These are phyloP conservation scores for Drosophila prolongata DNA, from an alignment of 2,888 invertebrate species.

Conservation along the genomic window DNA sequence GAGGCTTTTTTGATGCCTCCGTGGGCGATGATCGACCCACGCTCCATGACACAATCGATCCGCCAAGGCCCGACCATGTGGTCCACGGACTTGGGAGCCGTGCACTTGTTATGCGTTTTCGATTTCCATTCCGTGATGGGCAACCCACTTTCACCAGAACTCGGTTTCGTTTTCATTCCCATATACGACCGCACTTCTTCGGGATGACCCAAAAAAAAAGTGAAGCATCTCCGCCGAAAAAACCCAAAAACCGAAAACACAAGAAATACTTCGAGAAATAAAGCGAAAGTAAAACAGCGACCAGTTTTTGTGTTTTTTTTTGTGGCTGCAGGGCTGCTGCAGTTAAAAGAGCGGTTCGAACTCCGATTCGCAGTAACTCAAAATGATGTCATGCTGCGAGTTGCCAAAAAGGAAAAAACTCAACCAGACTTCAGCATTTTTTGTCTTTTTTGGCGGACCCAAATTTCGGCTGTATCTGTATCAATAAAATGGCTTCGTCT, in stretches of 20 bases:
- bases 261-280: slow-evolving; percentile 41
- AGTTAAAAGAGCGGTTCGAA: slow-evolving; percentile 26
- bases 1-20: slow-evolving; percentile 18
- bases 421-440: slow-evolving; percentile 49
- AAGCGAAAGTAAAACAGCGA: slow-evolving; percentile 80
- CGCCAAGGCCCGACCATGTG: slow-evolving; percentile 34
- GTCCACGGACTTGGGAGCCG: slow-evolving; percentile 34
- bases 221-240: slow-evolving; percentile 35
- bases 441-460: slow-evolving; percentile 34
- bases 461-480: slow-evolving; percentile 52
- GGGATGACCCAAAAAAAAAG: slow-evolving; percentile 42
- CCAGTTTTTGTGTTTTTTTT: slow-evolving; percentile 69
- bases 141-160: slow-evolving; percentile 75
- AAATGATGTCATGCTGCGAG: slow-evolving; percentile 74
- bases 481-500: slow-evolving; percentile 62
- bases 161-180: slow-evolving; percentile 72
- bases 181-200: slow-evolving; percentile 45
- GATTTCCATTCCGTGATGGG: slow-evolving; percentile 46
- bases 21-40: slow-evolving; percentile 60
- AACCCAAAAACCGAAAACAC: slow-evolving; percentile 51
- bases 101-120: slow-evolving; percentile 73
- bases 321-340: slow-evolving; percentile 63
- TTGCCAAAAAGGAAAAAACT: slow-evolving; percentile 57
- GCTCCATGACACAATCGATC: slow-evolving; percentile 68
- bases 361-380: slow-evolving; percentile 41